Conservation (phyloP, 2,888 invertebrate species). For the Lithophane socia region DNA sequence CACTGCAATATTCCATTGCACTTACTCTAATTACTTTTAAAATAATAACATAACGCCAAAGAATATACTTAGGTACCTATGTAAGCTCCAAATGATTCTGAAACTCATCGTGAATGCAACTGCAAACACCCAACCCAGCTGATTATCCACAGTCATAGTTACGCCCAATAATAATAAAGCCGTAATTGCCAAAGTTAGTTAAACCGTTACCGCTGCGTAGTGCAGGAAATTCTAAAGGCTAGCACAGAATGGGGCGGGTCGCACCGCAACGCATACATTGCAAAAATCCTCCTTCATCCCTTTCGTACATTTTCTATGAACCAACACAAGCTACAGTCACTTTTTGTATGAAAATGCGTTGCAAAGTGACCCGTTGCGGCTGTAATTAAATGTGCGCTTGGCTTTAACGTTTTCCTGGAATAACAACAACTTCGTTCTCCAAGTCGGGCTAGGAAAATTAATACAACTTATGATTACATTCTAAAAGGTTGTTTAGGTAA, state of each 20-base stretch:
- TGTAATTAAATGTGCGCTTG: not conserved
- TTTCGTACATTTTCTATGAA: not conserved
- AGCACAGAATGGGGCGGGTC: not conserved
- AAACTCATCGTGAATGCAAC: slow-evolving; percentile 40
- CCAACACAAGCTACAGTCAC: not conserved
- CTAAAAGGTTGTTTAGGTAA: slow-evolving; percentile 43
- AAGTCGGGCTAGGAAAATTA: slow-evolving; percentile 51
- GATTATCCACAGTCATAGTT: slow-evolving; percentile 43
- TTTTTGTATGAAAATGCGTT: not conserved
- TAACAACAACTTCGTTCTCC: slow-evolving; percentile 15
- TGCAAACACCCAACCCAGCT: slow-evolving; percentile 24
- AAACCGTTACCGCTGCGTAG: slow-evolving; percentile 32
- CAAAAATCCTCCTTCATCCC: not conserved
- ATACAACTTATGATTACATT: slow-evolving; percentile 64
- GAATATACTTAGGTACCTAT: not conserved
- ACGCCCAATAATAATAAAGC: slow-evolving; percentile 57
- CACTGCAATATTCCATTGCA: not conserved
- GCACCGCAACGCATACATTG: not conserved
- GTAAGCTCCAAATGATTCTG: not conserved
- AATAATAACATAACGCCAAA: slow-evolving; percentile 15
- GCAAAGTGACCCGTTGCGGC: not conserved
- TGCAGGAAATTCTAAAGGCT: slow-evolving; percentile 43
- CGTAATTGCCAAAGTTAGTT: slow-evolving; percentile 59
- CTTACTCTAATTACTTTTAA: not conserved
- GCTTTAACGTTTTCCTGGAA: slow-evolving; percentile 5